Evolutionary conservation across 2,113 vertebrate species (phyloP), one percentile per base, ranked within the genome.

Genomic region (Saguinus midas): DNA sequence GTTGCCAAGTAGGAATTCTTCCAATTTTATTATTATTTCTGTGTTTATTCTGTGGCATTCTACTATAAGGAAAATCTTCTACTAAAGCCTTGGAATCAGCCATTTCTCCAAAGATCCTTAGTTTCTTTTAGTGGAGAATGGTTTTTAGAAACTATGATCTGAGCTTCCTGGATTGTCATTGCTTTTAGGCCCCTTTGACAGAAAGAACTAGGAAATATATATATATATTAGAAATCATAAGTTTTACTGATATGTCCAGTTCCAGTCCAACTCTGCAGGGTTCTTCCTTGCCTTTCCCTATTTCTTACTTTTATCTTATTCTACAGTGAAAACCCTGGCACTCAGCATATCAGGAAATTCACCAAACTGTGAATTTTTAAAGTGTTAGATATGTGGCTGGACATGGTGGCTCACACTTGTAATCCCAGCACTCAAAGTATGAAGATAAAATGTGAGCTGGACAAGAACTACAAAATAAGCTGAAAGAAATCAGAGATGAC

Each of bases 1-100:
- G 21, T 79, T 91, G 72, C 72, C 92, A 94, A 61, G 79, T 78
- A 45, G 27, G 73, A 18, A 43, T 81, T 93, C 91, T 95, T 92
- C 84, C 80, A 92, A 5, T 90, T 94, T 10, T 95, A 0, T 95
- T 78, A 72, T 88, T 88, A 79, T 37, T 64, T 50, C n/a, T 72
- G 7, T 37, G n/a, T 89, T 92, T 70, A 84, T 61, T 92, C 73
- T 58, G 84, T 95, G 43, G 27, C 83, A 86, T 87, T 90, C 68
- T 45, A 48, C 18, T 70, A 1, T 76, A 83, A 90, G 55, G 43
- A 80, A 90, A 87, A 83, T 40, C 48, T 82, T 75, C n/a, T 16
- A 57, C 35, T 21, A 32, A 27, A 86, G 43, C 20, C 13, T 32
- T 92, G 45, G 58, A 94, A 52, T 82, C 7, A 92, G 21, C 52